Base-by-base conservation (phyloP, 1,140 invertebrate species). In the Papilio polyxenes region DNA sequence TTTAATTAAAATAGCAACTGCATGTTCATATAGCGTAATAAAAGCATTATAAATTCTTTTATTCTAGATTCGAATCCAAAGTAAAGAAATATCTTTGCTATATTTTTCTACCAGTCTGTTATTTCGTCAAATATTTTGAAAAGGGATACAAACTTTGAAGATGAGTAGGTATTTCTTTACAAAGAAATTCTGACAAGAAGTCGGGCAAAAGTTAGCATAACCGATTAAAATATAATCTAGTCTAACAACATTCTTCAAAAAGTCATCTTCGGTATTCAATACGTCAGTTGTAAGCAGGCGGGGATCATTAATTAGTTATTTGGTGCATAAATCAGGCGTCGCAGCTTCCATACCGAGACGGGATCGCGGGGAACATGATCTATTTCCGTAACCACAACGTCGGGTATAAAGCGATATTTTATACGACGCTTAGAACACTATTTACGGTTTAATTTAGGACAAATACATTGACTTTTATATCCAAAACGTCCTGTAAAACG, bases 381-480 rank as follows among this genome's bases (percentile, higher is more conserved):
- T 84, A 84, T 82, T 84, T 84, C 75, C 78, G 75, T 75, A 82
- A 78, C 81, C 31, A 51, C 76, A 56, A 81, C 81, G 81, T 83
- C 59, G 82, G 77, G 78, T 79, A 81, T 83, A 82, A 84, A 84
- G 76, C 72, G 80, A 78, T 84, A 56, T 80, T 76, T 59, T 20
- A 82, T 75, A 75, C 56, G 56, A 59, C 56, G 56, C n/a, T 59
- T 59, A 59, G 56, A 17, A 59, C 72, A 84, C 51, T 72, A 40
- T 82, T 82, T 78, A 75, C 65, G 59, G 62, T 53, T 85, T 83
- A 77, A 53, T 77, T 51, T 31, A 49, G 51, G 23, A 53, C n/a
- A 51, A 77, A 77, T 53, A 8, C 23, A 53, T 77, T 31, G 56
- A n/a, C 56, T n/a, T 59, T 5, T 17, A 59, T 17, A n/a, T 56